A percentile compares a stretch with the other conserved stretches of the same genome.
These are phyloP conservation scores for Myopa testacea DNA, from an alignment of 2,888 invertebrate species.

Conservation along the genomic window DNA sequence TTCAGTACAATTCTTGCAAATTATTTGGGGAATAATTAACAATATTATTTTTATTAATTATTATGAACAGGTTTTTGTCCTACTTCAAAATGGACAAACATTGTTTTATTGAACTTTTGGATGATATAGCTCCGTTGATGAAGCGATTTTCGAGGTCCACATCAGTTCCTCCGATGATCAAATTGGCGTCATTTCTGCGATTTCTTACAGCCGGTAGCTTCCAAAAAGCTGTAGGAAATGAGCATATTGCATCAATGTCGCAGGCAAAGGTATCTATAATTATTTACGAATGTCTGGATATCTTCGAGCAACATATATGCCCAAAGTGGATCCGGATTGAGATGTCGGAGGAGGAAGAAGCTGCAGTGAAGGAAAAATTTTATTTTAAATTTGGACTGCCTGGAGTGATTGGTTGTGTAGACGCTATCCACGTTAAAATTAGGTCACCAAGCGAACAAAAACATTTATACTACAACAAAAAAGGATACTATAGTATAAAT, in stretches of 20 bases:
- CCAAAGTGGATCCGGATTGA: not conserved
- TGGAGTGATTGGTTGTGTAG: slow-evolving; percentile 14
- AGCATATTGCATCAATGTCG: not conserved
- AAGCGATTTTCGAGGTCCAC: not conserved
- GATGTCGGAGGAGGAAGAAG: slow-evolving; percentile 1
- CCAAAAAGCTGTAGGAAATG: not conserved
- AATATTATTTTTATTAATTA: no score
- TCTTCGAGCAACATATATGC: not conserved
- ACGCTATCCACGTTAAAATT: not conserved
- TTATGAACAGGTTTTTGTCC: not conserved
- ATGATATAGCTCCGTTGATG: not conserved
- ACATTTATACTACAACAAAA: slow-evolving; percentile 4
- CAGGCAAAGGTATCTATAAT: not conserved
- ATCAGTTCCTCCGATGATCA: not conserved
- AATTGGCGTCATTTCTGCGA: not conserved
- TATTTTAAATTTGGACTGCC: not conserved
- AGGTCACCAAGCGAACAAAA: not conserved
- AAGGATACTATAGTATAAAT: not conserved
- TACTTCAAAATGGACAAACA: slow-evolving; percentile 2
- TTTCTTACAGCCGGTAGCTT: not conserved
- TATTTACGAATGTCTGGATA: not conserved
- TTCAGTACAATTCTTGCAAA: no score
- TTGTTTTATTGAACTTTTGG: not conserved
- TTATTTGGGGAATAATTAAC: no score
- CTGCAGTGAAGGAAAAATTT: not conserved